Base-by-base conservation (phyloP, 2,797 vertebrate species). In the Lepilemur septentrionalis region DNA sequence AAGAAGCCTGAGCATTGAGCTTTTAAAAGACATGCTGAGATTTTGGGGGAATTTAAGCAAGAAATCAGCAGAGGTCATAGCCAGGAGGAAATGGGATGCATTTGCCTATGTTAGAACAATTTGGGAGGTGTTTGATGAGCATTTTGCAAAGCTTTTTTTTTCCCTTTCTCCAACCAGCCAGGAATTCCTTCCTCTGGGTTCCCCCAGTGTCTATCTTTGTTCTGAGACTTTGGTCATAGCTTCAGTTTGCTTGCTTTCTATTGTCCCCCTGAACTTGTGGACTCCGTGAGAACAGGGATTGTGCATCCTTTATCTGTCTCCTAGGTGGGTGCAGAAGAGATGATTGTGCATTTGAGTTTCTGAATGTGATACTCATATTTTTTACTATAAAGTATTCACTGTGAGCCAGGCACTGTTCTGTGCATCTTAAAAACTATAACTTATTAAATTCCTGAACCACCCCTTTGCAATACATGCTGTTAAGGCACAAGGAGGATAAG, bases 21-120 rank as follows among this genome's bases (percentile, higher is more conserved):
- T 59, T 88, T 87, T 92, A 70, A 79, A 70, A 95, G 73, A 57
- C 52, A 55, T 57, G 78, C 63, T 65, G 78, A 88, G 69, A 22
- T 70, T 91, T 73, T 2, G 14, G 41, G 50, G 61, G n/a, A 72
- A 52, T 43, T 69, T 75, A 72, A 87, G 20, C 18, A 50, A 85
- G 69, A 76, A 82, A 55, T 52, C 76, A 83, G 83, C 32, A 28
- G 81, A 84, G 76, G 73, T n/a, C 25, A 38, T 55, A 67, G 30
- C 57, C 57, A 38, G 89, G 82, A 70, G 30, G 94, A 73, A 86
- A 84, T n/a, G 28, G 57, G 59, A 57, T 55, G 46, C 14, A 7
- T 48, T 73, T 81, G 70, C 85, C 79, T 35, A 20, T 28, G 86
- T 70, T 17, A 46, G 30, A 72, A 63, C 1, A 0, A 17, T 59